A percentile compares a stretch with the other conserved stretches of the same genome.
These are phyloP conservation scores for Botia almorhae DNA, from an alignment of 2,797 vertebrate species.

Conservation along the genomic window DNA sequence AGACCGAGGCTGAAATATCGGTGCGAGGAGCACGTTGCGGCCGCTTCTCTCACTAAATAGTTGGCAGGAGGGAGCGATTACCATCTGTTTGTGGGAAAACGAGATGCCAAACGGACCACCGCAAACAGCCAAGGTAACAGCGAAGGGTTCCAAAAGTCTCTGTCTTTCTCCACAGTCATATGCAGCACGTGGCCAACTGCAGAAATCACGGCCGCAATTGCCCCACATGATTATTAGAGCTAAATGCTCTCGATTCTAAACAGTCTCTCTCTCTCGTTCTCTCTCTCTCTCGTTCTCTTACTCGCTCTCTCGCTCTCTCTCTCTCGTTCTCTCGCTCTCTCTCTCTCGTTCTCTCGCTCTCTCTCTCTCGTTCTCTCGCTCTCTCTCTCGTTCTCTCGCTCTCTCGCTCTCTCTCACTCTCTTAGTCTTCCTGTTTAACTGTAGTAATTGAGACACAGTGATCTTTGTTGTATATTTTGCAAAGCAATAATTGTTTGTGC, in stretches of 20 bases:
- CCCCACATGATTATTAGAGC: slow-evolving; percentile 34
- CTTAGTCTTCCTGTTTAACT: slow-evolving; percentile 17
- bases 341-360: too few relatives aligned
- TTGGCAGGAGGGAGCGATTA: slow-evolving; percentile 70
- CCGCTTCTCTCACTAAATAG: slow-evolving; percentile 67
- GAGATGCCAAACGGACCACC: slow-evolving; percentile 71
- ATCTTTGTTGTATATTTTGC: slow-evolving; percentile 43
- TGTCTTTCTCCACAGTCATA: slow-evolving; percentile 62
- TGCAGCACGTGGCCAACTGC: slow-evolving; percentile 56
- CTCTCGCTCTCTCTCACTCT: slow-evolving; percentile 1
- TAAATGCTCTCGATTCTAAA: slow-evolving; percentile 45
- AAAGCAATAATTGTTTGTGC: slow-evolving; percentile 53
- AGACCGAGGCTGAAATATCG: slow-evolving; percentile 61
- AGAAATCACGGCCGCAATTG: slow-evolving; percentile 57
- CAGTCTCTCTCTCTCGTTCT: slow-evolving; percentile 1
- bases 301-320: too few relatives aligned
- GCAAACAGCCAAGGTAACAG: slow-evolving; percentile 78
- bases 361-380: too few relatives aligned
- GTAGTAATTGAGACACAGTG: slow-evolving; percentile 27
- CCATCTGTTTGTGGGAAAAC: slow-evolving; percentile 75
- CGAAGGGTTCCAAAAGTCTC: slow-evolving; percentile 77
- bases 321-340: too few relatives aligned
- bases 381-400: too few relatives aligned
- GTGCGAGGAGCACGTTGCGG: slow-evolving; percentile 61
- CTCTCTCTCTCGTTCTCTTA: too few relatives aligned